Percentiles rank a stretch among this genome's conserved stretches.
Conservation (phyloP, 2,888 invertebrate species). For the Perizoma flavofasciatum region DNA sequence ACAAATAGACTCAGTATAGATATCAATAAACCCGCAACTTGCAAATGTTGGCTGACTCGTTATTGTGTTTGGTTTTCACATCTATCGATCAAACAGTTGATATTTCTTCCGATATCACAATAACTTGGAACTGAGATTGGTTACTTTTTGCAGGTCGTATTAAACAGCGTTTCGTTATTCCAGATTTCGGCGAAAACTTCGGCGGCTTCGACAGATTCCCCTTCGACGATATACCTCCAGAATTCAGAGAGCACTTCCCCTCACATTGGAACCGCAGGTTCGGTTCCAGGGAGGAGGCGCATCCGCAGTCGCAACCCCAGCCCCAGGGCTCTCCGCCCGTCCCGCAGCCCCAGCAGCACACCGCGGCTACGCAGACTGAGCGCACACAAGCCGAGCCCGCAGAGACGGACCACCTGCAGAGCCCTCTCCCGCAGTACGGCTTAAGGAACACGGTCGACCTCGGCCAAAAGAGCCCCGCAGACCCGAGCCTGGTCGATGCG, state of each 20-base stretch:
- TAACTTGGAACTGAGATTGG: slow-evolving; percentile 6
- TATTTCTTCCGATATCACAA: no score
- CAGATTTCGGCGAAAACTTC: slow-evolving; percentile 79
- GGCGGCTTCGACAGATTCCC: slow-evolving; percentile 81
- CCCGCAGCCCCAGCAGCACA: slow-evolving; percentile 61
- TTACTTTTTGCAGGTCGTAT: slow-evolving; percentile 48
- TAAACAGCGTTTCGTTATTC: slow-evolving; percentile 60
- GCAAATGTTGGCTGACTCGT: no score
- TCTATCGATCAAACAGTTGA: no score
- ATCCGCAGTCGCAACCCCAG: slow-evolving; percentile 46
- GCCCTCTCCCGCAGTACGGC: slow-evolving; percentile 85
- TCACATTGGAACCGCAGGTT: slow-evolving; percentile 74
- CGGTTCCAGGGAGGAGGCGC: slow-evolving; percentile 62
- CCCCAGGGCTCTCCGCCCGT: slow-evolving; percentile 47
- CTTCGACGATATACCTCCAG: slow-evolving; percentile 79
- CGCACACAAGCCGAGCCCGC: slow-evolving; percentile 52
- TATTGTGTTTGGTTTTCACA: no score
- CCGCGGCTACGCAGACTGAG: slow-evolving; percentile 74
- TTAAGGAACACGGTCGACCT: slow-evolving; percentile 91
- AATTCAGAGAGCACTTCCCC: slow-evolving; percentile 78
- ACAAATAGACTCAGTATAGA: no score
- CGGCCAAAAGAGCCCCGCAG: slow-evolving; percentile 86
- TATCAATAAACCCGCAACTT: no score
- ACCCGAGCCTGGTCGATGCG: slow-evolving; percentile 77
- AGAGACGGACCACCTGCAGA: slow-evolving; percentile 51